These are phyloP conservation scores for Periophthalmus modestus DNA, from an alignment of 2,113 vertebrate species.

Conservation along the genomic window DNA sequence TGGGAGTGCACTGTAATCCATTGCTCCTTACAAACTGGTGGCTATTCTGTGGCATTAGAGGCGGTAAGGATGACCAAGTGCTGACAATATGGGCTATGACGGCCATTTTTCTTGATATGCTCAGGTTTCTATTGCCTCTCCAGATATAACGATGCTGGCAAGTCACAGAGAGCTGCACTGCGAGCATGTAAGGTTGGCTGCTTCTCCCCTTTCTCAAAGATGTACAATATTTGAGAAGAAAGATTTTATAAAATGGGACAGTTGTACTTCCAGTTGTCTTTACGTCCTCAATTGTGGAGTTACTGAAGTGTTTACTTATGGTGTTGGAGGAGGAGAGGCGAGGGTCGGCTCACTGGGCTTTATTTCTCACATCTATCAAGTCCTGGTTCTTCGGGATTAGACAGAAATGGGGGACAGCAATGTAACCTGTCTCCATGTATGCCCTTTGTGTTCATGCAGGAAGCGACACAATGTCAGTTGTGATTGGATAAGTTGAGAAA, in stretches of 20 bases:
- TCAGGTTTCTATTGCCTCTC: slow-evolving; percentile 32
- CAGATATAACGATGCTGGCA: slow-evolving; percentile 33
- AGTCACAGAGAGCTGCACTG: slow-evolving; percentile 28
- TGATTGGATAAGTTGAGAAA: neutral
- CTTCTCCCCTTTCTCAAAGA: slow-evolving; percentile 16
- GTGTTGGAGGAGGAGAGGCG: slow-evolving; percentile 5
- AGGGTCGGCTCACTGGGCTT: slow-evolving; percentile 34
- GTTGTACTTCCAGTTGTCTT: slow-evolving; percentile 17
- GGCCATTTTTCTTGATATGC: slow-evolving; percentile 46
- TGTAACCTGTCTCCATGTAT: neutral
- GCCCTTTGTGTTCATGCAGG: neutral
- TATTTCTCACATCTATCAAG: slow-evolving; percentile 35
- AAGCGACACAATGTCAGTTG: neutral
- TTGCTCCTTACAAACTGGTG: slow-evolving; percentile 40
- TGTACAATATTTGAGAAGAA: slow-evolving; percentile 15
- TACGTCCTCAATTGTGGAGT: slow-evolving; percentile 1
- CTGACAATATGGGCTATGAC: slow-evolving; percentile 30
- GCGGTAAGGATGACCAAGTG: slow-evolving; percentile 46
- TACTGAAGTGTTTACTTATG: slow-evolving; percentile 11
- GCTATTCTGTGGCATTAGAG: slow-evolving; percentile 31
- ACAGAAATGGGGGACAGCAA: slow-evolving; percentile 5
- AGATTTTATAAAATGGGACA: slow-evolving; percentile 17
- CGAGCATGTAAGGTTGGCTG: slow-evolving; percentile 29
- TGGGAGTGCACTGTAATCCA: slow-evolving; percentile 30
- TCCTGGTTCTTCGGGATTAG: slow-evolving; percentile 11